These are phyloP conservation scores for human (Homo sapiens) DNA, from an alignment of 2,113 vertebrate genomes.

Conservation along the genomic window DNA sequence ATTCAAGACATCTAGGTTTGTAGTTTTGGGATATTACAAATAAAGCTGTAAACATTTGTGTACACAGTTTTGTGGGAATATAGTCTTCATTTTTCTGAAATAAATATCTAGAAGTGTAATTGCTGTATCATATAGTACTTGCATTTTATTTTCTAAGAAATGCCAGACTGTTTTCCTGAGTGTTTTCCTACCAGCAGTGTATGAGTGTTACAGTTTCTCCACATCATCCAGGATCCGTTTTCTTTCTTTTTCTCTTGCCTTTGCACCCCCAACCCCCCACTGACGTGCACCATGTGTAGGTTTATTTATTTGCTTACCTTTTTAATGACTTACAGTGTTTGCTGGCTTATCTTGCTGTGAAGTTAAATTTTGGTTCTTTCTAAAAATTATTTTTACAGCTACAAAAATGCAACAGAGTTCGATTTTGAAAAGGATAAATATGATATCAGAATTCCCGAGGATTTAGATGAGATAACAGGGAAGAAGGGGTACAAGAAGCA, in stretches of 20 bases:
- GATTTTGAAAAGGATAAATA: slow-evolving; percentile 93
- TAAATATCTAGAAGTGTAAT: neutral
- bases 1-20: neutral
- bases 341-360: neutral
- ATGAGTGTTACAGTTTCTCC: neutral
- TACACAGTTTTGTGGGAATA: neutral
- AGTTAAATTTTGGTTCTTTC: slow-evolving; percentile 41
- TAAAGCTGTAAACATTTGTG: neutral
- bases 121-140: neutral
- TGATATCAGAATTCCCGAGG: slow-evolving; percentile 93
- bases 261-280: neutral
- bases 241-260: neutral
- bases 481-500: slow-evolving; percentile 85
- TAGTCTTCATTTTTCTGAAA: neutral
- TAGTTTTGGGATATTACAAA: neutral
- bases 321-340: neutral
- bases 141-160: neutral
- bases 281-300: neutral
- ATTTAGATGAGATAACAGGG: slow-evolving; percentile 84
- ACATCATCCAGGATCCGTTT: neutral
- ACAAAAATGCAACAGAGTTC: slow-evolving; percentile 90
- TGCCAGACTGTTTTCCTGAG: neutral
- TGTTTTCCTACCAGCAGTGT: neutral
- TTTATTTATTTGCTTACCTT: neutral
- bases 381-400: slow-evolving; percentile 82